These are phyloP conservation scores for Pandemis cinnamomeana DNA, from an alignment of 2,888 invertebrate genomes.

Conservation along the genomic window DNA sequence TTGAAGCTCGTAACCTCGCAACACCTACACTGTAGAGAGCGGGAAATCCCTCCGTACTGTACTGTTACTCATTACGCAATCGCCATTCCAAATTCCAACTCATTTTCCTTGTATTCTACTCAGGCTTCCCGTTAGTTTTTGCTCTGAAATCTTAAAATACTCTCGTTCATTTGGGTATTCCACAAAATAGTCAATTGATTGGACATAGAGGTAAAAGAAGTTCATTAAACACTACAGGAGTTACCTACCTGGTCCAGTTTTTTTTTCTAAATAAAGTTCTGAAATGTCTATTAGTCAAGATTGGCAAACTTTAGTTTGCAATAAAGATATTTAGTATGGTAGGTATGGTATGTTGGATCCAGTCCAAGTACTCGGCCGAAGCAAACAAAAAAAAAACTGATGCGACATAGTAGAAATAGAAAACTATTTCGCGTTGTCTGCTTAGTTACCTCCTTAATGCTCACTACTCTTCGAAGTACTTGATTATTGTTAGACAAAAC, in stretches of 20 bases:
- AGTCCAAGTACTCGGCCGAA: neutral
- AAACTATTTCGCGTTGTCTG: neutral
- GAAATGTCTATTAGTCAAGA: neutral
- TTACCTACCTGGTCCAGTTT: no score
- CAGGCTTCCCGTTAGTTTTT: neutral
- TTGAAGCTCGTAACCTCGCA: neutral
- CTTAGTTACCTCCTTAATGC: neutral
- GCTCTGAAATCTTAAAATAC: no score
- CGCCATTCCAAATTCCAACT: neutral
- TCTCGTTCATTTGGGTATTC: no score
- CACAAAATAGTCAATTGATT: no score
- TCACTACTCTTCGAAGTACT: neutral
- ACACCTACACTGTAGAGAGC: neutral
- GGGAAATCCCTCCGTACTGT: neutral
- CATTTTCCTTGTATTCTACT: neutral
- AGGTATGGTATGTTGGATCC: neutral
- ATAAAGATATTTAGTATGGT: neutral
- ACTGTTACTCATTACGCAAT: neutral
- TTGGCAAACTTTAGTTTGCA: neutral
- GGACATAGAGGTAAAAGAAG: no score
- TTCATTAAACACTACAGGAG: no score
- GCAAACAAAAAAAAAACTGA: neutral
- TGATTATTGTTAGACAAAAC: no score
- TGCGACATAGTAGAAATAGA: neutral
- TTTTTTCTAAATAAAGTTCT: no score